Percentiles rank a stretch among this genome's conserved stretches.
These are phyloP conservation scores for Anoplolepis gracilipes DNA, from an alignment of 1,140 invertebrate species.

Conservation along the genomic window DNA sequence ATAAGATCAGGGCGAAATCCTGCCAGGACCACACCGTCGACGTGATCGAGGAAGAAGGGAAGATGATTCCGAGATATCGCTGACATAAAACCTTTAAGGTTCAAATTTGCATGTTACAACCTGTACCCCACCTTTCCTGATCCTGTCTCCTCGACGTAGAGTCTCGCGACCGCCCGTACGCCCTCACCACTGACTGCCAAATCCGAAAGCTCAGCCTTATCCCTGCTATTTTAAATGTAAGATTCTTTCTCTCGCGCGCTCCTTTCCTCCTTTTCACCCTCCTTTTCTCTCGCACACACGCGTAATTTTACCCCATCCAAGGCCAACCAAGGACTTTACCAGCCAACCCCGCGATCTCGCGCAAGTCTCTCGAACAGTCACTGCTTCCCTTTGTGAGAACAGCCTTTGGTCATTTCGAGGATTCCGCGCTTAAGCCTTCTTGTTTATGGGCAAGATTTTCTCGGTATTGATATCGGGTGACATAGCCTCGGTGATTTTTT, in stretches of 20 bases:
- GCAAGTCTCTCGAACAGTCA: conserved; percentile 5
- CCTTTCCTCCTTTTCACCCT: background rate
- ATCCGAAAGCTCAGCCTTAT: conserved; percentile 78
- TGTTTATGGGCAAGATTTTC: conserved; percentile 82
- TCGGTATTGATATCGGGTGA: conserved; percentile 63
- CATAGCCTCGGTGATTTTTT: conserved; percentile 35
- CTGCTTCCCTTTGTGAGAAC: conserved; percentile 63
- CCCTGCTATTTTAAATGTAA: conserved; percentile 82
- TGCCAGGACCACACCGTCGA: conserved; percentile 69
- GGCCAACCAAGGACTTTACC: conserved; percentile 27
- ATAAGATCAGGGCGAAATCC: conserved; percentile 79
- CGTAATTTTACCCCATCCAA: conserved; percentile 42
- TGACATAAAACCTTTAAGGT: conserved; percentile 86
- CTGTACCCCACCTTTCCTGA: conserved; percentile 73
- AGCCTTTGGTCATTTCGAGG: conserved; percentile 81
- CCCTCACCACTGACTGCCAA: conserved; percentile 62
- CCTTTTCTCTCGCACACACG: conserved; percentile 22
- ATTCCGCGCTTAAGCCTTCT: conserved; percentile 80
- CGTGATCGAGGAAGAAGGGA: conserved; percentile 65
- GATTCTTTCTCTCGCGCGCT: conserved; percentile 70
- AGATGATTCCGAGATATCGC: conserved; percentile 85
- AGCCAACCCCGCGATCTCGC: conserved; percentile 3
- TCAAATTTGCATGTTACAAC: conserved; percentile 86
- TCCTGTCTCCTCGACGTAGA: conserved; percentile 67
- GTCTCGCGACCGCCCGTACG: conserved; percentile 62